A percentile compares a stretch with the other conserved stretches of the same genome.
These are phyloP conservation scores for Adineta ricciae DNA, from an alignment of 2,888 invertebrate genomes.

Conservation along the genomic window DNA sequence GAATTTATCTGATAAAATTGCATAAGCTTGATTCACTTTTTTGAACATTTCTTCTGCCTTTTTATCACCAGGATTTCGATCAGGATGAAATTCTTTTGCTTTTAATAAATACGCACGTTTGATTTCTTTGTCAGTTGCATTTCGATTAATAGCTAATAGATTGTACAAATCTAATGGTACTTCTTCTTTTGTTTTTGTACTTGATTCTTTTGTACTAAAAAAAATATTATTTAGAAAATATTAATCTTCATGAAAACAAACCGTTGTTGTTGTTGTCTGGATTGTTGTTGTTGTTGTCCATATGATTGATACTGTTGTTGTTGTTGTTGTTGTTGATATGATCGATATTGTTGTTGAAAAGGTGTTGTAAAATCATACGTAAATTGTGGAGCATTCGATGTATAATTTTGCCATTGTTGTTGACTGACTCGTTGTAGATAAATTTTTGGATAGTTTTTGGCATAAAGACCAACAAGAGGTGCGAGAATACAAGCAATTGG, in stretches of 20 bases:
- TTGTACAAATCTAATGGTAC: slow-evolving; percentile 45
- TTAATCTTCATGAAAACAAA: too few species aligned
- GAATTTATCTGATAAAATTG: background rate
- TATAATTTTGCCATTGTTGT: background rate
- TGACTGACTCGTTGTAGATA: background rate
- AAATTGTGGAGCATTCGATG: background rate
- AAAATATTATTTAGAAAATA: too few species aligned
- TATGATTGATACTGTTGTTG: too few species aligned
- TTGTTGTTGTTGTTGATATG: too few species aligned
- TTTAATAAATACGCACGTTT: slow-evolving; percentile 46
- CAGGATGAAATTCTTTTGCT: slow-evolving; percentile 39
- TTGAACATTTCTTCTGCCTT: slow-evolving; percentile 6
- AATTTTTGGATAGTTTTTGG: background rate
- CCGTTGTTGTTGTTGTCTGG: too few species aligned
- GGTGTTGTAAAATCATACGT: background rate
- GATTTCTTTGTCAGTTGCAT: slow-evolving; percentile 43
- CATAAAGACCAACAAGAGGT: background rate
- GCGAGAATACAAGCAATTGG: background rate
- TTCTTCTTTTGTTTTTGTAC: too few species aligned
- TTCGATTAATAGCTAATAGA: slow-evolving; percentile 41
- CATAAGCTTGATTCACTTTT: slow-evolving; percentile 5
- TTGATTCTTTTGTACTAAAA: too few species aligned
- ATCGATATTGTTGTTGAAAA: too few species aligned
- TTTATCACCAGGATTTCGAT: slow-evolving; percentile 8
- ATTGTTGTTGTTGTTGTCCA: too few species aligned